Base-by-base conservation (phyloP, 2,113 vertebrate species). In the Chionomys nivalis region DNA sequence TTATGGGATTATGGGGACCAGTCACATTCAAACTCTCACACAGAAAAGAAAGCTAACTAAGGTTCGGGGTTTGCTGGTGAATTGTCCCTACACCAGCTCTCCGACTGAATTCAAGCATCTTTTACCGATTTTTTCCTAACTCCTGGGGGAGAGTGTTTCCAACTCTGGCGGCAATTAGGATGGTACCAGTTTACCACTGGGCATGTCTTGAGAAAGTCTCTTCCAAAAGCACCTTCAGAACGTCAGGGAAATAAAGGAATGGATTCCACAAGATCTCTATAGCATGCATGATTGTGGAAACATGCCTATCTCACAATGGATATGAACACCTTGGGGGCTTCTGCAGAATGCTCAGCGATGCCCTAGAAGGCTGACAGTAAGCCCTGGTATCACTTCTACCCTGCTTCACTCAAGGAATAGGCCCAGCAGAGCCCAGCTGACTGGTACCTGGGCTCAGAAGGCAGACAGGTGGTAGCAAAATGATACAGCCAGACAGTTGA, bases 391-490 rank as follows among this genome's bases (percentile, higher is more conserved):
- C 78, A 52, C 42, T 58, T 91, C 70, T 81, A 36, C 49, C 11
- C 13, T 89, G 21, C 68, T 36, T 52, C 0, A 1, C 9, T 7
- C 23, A 49, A 58, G 28, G 19, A 42, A 2, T 2, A 17, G 39
- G 16, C 33, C 55, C 7, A 3, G 52, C 2, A 83, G 28, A 68
- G 70, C 31, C 8, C 8, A 39, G 7, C 5, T 21, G 63, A 47
- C 0, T 12, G 0, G 52, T 39, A 58, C 55, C 58, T 0, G 55
- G 75, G 39, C 87, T 23, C 44, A 9, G 13, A 65, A 3, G 36
- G 68, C 21, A 14, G 65, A 42, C 26, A 81, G 31, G 55, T 0
- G 26, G 23, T 26, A 24, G 36, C 63, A 61, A 12, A 39, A 58
- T 8, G 2, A 61, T 19, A 94, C 6, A 92, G 85, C 0, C n/a